Evolutionary conservation across 2,113 vertebrate species (phyloP).

Genomic region (Anhinga rufa): DNA sequence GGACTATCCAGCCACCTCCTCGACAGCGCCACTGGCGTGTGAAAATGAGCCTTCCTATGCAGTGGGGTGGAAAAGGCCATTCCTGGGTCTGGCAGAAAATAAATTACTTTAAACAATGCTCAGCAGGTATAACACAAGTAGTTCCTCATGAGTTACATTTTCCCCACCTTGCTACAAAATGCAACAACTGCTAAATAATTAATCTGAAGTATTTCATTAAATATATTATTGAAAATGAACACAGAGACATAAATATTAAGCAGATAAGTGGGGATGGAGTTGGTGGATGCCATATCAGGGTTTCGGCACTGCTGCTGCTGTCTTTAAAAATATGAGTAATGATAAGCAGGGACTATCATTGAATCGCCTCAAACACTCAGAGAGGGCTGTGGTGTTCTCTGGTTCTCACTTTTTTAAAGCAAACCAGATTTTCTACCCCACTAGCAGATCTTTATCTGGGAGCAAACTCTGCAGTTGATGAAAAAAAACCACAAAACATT

Average conservation of each 20-base stretch:
- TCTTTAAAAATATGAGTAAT: neutral
- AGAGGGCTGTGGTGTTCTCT: neutral
- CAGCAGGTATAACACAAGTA: neutral
- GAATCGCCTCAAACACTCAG: neutral
- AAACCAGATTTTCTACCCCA: neutral
- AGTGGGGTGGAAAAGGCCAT: neutral
- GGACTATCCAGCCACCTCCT: neutral
- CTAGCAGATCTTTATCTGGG: neutral
- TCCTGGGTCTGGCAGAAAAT: neutral
- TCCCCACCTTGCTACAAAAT: neutral
- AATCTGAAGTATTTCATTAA: neutral
- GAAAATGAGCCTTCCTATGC: neutral
- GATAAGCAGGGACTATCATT: neutral
- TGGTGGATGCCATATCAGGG: neutral
- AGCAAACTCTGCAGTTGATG: neutral
- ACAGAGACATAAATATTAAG: neutral
- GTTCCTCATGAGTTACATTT: neutral
- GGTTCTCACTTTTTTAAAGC: neutral
- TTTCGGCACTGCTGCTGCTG: neutral
- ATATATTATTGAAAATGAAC: neutral
- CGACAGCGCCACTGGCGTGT: no score
- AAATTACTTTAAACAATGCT: neutral
- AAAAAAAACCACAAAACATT: no score
- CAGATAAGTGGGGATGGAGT: neutral
- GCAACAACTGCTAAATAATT: neutral